Evolutionary conservation across 2,113 vertebrate genomes (phyloP), one percentile per base, ranked within the genome.

Genomic region (Apodemus sylvaticus): DNA sequence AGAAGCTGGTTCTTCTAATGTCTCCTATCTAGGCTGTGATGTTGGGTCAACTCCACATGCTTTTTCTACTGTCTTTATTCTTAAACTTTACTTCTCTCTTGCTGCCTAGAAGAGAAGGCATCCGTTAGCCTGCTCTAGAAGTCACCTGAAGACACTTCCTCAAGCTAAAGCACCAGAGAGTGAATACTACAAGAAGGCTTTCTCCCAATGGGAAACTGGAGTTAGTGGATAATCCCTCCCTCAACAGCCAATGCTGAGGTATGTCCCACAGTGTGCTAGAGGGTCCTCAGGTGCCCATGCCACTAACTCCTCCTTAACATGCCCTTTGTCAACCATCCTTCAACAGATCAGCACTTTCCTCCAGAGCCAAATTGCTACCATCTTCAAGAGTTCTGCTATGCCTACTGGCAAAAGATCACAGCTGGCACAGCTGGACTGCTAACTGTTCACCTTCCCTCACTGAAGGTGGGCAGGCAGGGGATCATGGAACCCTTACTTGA

Each of bases 31-130:
- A n/a, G 68, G 77, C 73, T 94, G 55, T 42, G 79, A 71, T 1
- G 11, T 10, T 1, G 24, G 9, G 7, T n/a, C 60, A 5, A 81
- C 1, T 10, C 82, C 34, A 8, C 5, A 2, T 0, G 26, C 31
- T 48, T 76, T 53, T 22, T 34, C 45, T 48, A n/a, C 55, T 76
- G 36, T 70, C 31, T 82, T 73, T 58, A 17, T 36, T 53, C 51
- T 90, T 73, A 48, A 31, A 6, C 22, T 71, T n/a, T 20, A 10
- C 39, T 85, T 42, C 19, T 11, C 51, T n/a, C 76, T 51, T 39
- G 3, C 70, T 64, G 14, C 2, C 81, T n/a, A 24, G 53, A 83
- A 83, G n/a, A n/a, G 22, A 62, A 60, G 22, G n/a, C 19, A 83
- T 8, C 31, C 19, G 39, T n/a, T 17, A 45, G 73, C 26, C 51